Evolutionary conservation across 2,113 vertebrate genomes (phyloP), one percentile per base, ranked within the genome.

Genomic region (Paralichthys olivaceus): DNA sequence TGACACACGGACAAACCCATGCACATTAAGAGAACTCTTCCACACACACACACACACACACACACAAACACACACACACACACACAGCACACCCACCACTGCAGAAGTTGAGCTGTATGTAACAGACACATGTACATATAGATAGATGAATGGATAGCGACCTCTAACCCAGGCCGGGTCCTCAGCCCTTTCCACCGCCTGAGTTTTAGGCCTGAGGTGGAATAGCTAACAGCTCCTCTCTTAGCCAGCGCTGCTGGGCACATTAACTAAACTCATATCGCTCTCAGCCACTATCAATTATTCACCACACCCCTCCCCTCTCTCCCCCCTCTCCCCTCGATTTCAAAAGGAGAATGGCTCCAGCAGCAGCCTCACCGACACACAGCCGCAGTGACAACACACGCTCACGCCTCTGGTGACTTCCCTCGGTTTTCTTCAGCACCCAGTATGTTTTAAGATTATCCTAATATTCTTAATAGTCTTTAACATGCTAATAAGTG

Each of bases 251-350:
- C 94, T 94, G 91, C 92, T 87, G 93, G 94, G 93, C 93, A 94
- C 94, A 95, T 95, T 94, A 95, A 92, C 92, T 94, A 94, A 95
- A 95, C 93, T 95, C 91, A 95, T 93, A 94, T 92, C 89, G 94
- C 93, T 94, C 94, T 94, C 92, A 94, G 94, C 93, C 87, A 92
- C 82, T 79, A 93, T 95, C 89, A 93, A 94, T 95, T 94, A 95
- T 95, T 95, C 87, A 95, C 69, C 80, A 45, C 29, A 55, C 8
- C 63, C 78, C 78, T 65, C 73, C 63, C 74, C 20, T 28, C 60
- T 74, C n/a, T 69, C 43, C 8, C 64, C 32, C 25, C 72, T 54
- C n/a, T 83, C 80, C 64, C 72, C 69, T 84, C 40, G 2, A 84
- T 88, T 86, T 87, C 87, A 90, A 92, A 92, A 86, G 83, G 66